Conservation (phyloP, 2,797 vertebrate species). For the Adrianichthys oophorus region DNA sequence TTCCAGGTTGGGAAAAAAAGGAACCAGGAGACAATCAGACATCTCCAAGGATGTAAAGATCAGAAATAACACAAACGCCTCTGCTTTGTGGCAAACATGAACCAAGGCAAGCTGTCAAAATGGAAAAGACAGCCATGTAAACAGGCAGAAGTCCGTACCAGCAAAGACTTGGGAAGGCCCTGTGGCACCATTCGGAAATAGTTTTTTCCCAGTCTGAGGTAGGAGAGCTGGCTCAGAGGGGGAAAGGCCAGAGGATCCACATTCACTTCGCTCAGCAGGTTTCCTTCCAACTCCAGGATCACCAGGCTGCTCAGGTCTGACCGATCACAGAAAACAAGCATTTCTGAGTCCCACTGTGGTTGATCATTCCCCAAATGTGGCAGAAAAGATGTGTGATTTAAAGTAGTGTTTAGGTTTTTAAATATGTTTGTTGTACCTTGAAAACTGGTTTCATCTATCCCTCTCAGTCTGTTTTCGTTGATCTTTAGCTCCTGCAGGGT, state of each 20-base stretch:
- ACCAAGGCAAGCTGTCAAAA: no score
- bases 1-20: no score
- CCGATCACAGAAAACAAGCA: not conserved
- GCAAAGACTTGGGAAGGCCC: conserved; percentile 86
- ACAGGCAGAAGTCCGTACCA: conserved; percentile 75
- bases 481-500: conserved; percentile 94
- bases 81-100: no score
- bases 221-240: conserved; percentile 83
- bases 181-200: conserved; percentile 92
- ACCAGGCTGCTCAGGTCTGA: conserved; percentile 85
- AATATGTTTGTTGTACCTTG: conserved; percentile 71
- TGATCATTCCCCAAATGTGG: no score
- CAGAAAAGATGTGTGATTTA: not conserved
- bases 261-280: conserved; percentile 88
- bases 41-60: no score
- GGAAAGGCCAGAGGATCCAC: conserved; percentile 84
- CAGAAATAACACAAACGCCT: no score
- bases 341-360: no score
- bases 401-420: not conserved
- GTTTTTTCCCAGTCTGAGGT: conserved; percentile 90
- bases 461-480: conserved; percentile 88
- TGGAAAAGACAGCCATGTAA: no score
- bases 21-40: no score
- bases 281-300: conserved; percentile 94
- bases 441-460: conserved; percentile 81